phyloP scores from a whole-genome alignment of 2,888 invertebrate species.

The Leptinotarsa tumamoca region DNA sequence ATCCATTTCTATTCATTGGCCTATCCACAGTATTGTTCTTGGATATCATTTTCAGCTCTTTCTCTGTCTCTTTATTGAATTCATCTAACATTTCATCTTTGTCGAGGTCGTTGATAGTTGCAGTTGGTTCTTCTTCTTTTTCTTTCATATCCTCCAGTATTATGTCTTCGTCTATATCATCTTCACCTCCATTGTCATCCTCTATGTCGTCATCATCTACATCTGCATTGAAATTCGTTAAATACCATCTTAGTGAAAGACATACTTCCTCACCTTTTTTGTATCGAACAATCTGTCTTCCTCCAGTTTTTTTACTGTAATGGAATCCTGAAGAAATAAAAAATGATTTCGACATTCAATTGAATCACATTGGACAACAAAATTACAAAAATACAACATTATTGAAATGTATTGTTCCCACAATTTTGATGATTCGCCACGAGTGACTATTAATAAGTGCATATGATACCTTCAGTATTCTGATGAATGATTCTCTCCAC shows the following conservation, averaged over 20 bases:
- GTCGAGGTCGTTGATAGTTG: slow-evolving; percentile 33
- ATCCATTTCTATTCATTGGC: background rate
- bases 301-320: background rate
- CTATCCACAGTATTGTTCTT: slow-evolving; percentile 23
- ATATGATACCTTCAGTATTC: slow-evolving; percentile 11
- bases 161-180: slow-evolving; percentile 41
- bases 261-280: slow-evolving; percentile 15
- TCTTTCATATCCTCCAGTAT: slow-evolving; percentile 37
- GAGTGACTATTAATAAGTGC: background rate
- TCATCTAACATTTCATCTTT: slow-evolving; percentile 31
- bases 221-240: background rate
- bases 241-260: background rate
- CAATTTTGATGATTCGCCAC: background rate
- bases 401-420: background rate
- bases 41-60: slow-evolving; percentile 1
- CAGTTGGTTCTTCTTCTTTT: background rate
- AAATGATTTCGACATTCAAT: background rate
- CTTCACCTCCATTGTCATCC: slow-evolving; percentile 40
- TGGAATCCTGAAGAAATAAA: background rate
- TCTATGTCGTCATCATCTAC: slow-evolving; percentile 32
- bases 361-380: background rate
- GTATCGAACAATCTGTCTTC: background rate
- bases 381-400: background rate
- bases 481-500: slow-evolving; percentile 38
- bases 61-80: slow-evolving; percentile 19